phyloP scores from a whole-genome alignment of 2,797 vertebrate genomes.

The Pseudochirops cupreus region DNA sequence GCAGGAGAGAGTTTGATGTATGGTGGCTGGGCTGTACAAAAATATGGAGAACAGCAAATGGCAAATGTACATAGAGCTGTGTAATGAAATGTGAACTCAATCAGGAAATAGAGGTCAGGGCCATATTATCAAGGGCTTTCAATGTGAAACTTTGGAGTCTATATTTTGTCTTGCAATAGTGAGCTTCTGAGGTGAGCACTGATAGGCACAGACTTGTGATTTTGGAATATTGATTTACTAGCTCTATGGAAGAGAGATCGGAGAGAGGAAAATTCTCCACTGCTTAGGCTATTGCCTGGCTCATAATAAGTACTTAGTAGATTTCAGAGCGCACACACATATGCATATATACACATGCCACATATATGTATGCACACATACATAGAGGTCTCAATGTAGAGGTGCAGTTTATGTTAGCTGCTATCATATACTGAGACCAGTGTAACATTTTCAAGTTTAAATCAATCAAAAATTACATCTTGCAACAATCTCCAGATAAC shows the following conservation, averaged over 20 bases:
- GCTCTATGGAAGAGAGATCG: not conserved
- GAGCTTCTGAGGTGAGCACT: not conserved
- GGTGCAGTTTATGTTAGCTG: not conserved
- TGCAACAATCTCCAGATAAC: not conserved
- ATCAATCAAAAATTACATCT: not conserved
- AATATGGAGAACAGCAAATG: not conserved
- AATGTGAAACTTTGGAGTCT: not conserved
- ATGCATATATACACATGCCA: not conserved
- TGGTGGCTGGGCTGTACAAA: not conserved
- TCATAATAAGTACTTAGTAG: not conserved
- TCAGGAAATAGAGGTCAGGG: not conserved
- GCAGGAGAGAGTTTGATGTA: not conserved
- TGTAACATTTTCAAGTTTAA: not conserved
- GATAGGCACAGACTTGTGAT: not conserved
- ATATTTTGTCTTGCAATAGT: not conserved
- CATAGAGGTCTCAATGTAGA: not conserved
- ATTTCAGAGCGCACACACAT: not conserved
- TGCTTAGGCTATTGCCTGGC: not conserved
- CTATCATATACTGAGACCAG: not conserved
- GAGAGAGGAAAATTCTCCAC: not conserved
- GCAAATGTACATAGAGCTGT: not conserved
- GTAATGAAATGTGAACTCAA: not conserved
- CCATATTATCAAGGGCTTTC: not conserved
- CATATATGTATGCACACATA: not conserved
- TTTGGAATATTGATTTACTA: not conserved